These are phyloP conservation scores for Coregonus suidteri DNA, from an alignment of 2,797 vertebrate genomes.

Conservation along the genomic window DNA sequence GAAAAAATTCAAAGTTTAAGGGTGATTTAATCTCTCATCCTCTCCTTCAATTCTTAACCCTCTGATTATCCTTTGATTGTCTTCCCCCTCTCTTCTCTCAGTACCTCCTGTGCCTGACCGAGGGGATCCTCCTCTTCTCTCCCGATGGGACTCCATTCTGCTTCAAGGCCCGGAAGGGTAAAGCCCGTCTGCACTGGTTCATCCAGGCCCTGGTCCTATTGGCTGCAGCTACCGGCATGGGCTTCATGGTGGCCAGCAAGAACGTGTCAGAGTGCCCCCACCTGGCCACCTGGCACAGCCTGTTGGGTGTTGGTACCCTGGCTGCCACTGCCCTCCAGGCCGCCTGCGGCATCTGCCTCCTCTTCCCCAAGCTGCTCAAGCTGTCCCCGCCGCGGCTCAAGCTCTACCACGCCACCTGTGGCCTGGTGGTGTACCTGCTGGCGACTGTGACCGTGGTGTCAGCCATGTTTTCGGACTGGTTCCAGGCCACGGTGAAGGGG, in stretches of 20 bases:
- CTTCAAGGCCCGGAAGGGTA: slow-evolving; percentile 78
- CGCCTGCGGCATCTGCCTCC: slow-evolving; percentile 74
- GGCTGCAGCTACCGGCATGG: slow-evolving; percentile 71
- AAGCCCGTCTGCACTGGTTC: slow-evolving; percentile 82
- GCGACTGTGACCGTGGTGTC: slow-evolving; percentile 77
- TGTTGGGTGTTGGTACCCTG: slow-evolving; percentile 77
- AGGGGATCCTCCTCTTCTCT: slow-evolving; percentile 85
- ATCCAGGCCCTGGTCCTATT: slow-evolving; percentile 77
- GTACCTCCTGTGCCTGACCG: slow-evolving; percentile 88
- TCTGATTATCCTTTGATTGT: slow-evolving; percentile 1
- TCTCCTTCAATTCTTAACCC: background rate
- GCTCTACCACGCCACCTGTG: slow-evolving; percentile 84
- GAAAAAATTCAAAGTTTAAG: background rate
- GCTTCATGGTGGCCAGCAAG: slow-evolving; percentile 86
- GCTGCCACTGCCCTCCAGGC: slow-evolving; percentile 73
- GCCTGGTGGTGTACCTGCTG: slow-evolving; percentile 83
- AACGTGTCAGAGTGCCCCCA: slow-evolving; percentile 80
- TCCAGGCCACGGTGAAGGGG: slow-evolving; percentile 83
- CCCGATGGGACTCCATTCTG: slow-evolving; percentile 78
- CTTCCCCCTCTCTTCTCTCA: slow-evolving; percentile 47
- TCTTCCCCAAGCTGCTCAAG: slow-evolving; percentile 73
- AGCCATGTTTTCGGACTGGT: slow-evolving; percentile 86
- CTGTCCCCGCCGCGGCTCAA: slow-evolving; percentile 73
- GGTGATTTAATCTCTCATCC: background rate
- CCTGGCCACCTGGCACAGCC: slow-evolving; percentile 84